These are phyloP conservation scores for Antheraea yamamai DNA, from an alignment of 2,888 invertebrate species.

Conservation along the genomic window DNA sequence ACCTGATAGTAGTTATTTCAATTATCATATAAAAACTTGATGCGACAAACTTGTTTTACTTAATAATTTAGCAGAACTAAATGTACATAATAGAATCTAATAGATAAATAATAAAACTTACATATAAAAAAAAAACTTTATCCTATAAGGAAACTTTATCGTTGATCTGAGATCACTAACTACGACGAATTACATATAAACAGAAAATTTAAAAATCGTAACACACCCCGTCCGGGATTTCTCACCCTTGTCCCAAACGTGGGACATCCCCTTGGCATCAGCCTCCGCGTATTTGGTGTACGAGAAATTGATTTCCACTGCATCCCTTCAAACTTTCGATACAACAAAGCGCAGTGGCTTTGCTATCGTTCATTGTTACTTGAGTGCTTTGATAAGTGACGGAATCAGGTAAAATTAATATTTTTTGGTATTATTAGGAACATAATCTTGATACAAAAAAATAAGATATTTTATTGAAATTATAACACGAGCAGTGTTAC, in stretches of 20 bases:
- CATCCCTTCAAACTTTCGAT: constrained; percentile 42
- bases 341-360: constrained; percentile 31
- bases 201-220: constrained; percentile 9
- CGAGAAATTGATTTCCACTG: constrained; percentile 66
- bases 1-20: no score
- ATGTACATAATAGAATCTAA: no score
- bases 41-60: no score
- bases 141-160: no score
- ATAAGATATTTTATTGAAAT: neutral
- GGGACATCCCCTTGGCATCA: constrained; percentile 36
- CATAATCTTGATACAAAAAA: neutral
- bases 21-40: no score
- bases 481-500: no score
- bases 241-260: constrained; percentile 45
- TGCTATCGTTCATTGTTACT: constrained; percentile 34
- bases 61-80: no score
- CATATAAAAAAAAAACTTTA: no score
- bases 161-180: no score
- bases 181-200: neutral
- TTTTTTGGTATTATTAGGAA: neutral
- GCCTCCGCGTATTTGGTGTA: constrained; percentile 52
- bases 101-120: no score
- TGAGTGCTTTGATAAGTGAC: constrained; percentile 25
- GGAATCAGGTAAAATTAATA: neutral
- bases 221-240: constrained; percentile 37